Evolutionary conservation across 2,797 vertebrate genomes (phyloP), one percentile per base, ranked within the genome.

Genomic region (Pampus argenteus): DNA sequence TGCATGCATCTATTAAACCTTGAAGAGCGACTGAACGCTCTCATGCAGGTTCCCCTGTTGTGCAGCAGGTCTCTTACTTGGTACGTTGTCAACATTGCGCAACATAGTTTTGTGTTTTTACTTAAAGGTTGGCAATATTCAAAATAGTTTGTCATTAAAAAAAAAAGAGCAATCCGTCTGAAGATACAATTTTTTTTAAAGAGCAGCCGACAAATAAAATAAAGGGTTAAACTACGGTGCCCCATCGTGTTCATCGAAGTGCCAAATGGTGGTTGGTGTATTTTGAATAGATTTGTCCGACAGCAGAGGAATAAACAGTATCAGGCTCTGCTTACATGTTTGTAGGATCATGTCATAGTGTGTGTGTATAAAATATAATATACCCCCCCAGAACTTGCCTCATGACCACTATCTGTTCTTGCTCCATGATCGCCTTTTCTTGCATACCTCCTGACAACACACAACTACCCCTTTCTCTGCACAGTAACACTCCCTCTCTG

Each of bases 401-500:
- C n/a, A n/a, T n/a, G n/a, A n/a, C n/a, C n/a, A n/a, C n/a, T n/a
- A 73, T 73, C 63, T 65, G n/a, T 40, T 66, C 25, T 54, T 67
- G 7, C 42, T 64, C 26, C 11, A n/a, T 44, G 15, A 49, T 60
- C 59, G 10, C 23, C 44, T 58, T 75, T 69, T 62, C 57, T 81
- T 56, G 36, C 71, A 52, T 66, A 79, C 48, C 65, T 76, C 51
- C 15, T 4, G 29, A 62, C 52, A 70, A 69, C 47, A 57, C 62
- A 34, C 64, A 66, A 28, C 59, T 31, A 9, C 57, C 55, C 59
- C 11, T 6, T 34, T 36, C 42, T 34, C 42, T 60, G 57, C 50
- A 61, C 55, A 34, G 55, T 59, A 47, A 38, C 54, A 11, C 74
- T 66, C 47, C 51, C 54, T 61, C 79, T 71, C 75, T n/a, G 45